Percentiles rank a stretch among this genome's conserved stretches.
phyloP scores from a whole-genome alignment of 1,140 invertebrate species.

The Plutomurus gul region DNA sequence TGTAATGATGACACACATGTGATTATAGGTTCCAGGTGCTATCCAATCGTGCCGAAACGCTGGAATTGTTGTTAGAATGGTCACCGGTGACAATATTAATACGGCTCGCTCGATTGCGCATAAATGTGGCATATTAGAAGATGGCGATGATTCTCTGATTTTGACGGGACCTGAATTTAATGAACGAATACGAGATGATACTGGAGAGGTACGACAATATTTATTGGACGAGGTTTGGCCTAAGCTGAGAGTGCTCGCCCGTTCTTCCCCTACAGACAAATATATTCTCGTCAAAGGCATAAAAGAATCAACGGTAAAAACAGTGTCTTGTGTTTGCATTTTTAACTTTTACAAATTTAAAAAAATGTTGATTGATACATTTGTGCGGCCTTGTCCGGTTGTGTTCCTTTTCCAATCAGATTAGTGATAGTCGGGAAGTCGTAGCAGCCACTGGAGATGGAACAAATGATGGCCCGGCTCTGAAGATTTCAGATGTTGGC shows the following conservation, averaged over 20 bases:
- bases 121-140: conserved; percentile 69
- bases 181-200: conserved; percentile 61
- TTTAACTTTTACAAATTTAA: background rate
- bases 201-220: conserved; percentile 60
- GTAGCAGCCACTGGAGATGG: conserved; percentile 75
- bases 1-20: background rate
- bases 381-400: too few relatives aligned
- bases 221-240: conserved; percentile 69
- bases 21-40: conserved; percentile 62
- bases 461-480: conserved; percentile 70
- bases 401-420: too few relatives aligned
- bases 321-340: too few relatives aligned
- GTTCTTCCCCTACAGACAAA: conserved; percentile 71
- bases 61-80: conserved; percentile 71
- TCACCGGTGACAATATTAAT: conserved; percentile 72
- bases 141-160: conserved; percentile 64
- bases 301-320: conserved; percentile 66
- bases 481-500: conserved; percentile 72
- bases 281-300: conserved; percentile 70
- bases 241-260: conserved; percentile 65
- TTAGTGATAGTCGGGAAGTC: conserved; percentile 57
- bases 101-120: conserved; percentile 69
- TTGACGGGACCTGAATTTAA: conserved; percentile 72
- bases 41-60: conserved; percentile 65
- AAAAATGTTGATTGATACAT: too few relatives aligned